Evolutionary conservation across 1,140 invertebrate species (phyloP), one percentile per base, ranked within the genome.

Genomic region (Trichonephila inaurata): DNA sequence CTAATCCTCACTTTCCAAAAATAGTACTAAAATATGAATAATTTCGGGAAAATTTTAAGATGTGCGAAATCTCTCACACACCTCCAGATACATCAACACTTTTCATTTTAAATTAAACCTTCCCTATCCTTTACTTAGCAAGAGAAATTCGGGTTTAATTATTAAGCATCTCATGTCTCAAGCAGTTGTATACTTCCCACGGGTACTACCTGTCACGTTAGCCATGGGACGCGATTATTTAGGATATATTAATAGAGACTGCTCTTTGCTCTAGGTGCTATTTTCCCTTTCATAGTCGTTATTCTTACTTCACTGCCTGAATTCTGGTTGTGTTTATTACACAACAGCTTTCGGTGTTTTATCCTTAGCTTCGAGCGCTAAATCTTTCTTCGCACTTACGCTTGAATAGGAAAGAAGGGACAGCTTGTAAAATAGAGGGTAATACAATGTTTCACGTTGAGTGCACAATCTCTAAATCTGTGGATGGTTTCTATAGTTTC

Each of bases 101-200:
- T 77, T 24, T 40, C 24, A 28, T 77, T 77, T 77, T 77, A 77
- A 77, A 33, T 77, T 77, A 77, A 77, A 33, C 28, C 72, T 10
- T 12, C 28, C 16, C 72, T 77, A 77, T 77, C 72, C 72, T 12
- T 33, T 40, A 5, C 72, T 40, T 85, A 12, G 44, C 19, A 60
- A 58, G 82, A 51, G 82, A 85, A 85, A 58, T 85, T 85, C 82
- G 8, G n/a, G 82, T 60, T 85, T 51, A 85, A 85, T 85, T 58
- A 85, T 85, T 85, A 85, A 85, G 82, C 82, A 58, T n/a, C 44
- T 51, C 44, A 85, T 85, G 82, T 85, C 82, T 28, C 21, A 58
- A n/a, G 21, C 82, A 85, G 44, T 85, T 85, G 82, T 60, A 85
- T 60, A 28, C 82, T 85, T 85, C 82, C 82, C 82, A 85, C 82